Percentiles rank a stretch among this genome's conserved stretches.
Conservation (phyloP, 2,113 vertebrate genomes). For the Stegastes partitus region DNA sequence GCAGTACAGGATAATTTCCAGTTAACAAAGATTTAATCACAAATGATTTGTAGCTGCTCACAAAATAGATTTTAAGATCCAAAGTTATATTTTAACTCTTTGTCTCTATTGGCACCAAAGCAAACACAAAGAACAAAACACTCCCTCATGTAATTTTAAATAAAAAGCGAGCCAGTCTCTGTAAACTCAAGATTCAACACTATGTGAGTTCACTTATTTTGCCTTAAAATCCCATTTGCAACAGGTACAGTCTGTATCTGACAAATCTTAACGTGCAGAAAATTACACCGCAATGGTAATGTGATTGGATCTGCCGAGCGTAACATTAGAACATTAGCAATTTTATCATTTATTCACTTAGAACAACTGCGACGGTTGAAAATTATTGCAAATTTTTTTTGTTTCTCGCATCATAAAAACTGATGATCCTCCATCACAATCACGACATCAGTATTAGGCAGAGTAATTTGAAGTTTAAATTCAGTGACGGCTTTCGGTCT, state of each 20-base stretch:
- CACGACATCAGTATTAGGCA: neutral
- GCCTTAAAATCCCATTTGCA: slow-evolving; percentile 12
- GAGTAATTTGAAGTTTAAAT: slow-evolving; percentile 37
- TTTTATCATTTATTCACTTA: slow-evolving; percentile 6
- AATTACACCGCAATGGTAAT: slow-evolving; percentile 15
- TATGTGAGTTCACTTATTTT: neutral
- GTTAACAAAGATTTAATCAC: no score
- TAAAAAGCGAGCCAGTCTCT: neutral
- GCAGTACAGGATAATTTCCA: no score
- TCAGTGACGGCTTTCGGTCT: neutral
- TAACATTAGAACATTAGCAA: slow-evolving; percentile 19
- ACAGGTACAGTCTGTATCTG: slow-evolving; percentile 18
- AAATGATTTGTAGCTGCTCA: no score
- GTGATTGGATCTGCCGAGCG: slow-evolving; percentile 40
- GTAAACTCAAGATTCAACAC: neutral
- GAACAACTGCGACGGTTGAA: neutral
- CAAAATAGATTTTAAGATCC: no score
- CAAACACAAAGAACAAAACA: no score
- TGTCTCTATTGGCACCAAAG: no score
- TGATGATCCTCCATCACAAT: slow-evolving; percentile 18
- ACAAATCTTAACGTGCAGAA: slow-evolving; percentile 20
- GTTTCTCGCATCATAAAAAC: slow-evolving; percentile 4
- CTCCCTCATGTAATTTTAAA: no score
- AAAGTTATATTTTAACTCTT: no score
- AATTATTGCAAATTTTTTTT: slow-evolving; percentile 4